Percentiles rank a stretch among this genome's conserved stretches.
These are phyloP conservation scores for Apomyelois bistriatella DNA, from an alignment of 2,888 invertebrate genomes.

Conservation along the genomic window DNA sequence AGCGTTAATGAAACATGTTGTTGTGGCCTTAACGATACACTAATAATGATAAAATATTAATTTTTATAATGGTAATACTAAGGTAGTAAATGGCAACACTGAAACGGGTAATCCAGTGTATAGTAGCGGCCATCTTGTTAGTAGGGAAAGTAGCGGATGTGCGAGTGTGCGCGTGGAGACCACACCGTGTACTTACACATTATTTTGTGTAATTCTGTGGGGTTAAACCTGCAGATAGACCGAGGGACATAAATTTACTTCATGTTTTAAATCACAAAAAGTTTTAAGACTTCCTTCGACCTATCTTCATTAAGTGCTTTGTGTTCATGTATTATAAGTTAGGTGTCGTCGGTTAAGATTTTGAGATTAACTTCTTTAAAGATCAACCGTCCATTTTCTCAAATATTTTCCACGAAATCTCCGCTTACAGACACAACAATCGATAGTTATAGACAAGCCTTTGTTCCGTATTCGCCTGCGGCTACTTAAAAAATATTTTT, in stretches of 20 bases:
- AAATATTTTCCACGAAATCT: too few species aligned
- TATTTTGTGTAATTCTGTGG: slow-evolving; percentile 22
- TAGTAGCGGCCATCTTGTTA: slow-evolving; percentile 64
- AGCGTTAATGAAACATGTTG: slow-evolving; percentile 70
- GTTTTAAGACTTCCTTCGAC: slow-evolving; percentile 10
- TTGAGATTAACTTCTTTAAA: neutral
- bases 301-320: slow-evolving; percentile 15
- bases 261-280: too few species aligned
- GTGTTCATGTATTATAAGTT: slow-evolving; percentile 9
- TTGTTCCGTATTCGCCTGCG: too few species aligned
- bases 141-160: slow-evolving; percentile 71
- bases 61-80: slow-evolving; percentile 23
- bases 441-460: too few species aligned
- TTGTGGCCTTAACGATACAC: slow-evolving; percentile 58
- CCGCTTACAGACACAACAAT: too few species aligned
- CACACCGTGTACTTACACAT: slow-evolving; percentile 70
- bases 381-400: neutral
- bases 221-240: slow-evolving; percentile 16
- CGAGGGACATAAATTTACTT: slow-evolving; percentile 6
- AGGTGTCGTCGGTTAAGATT: neutral
- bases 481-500: neutral
- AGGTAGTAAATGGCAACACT: slow-evolving; percentile 25
- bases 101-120: slow-evolving; percentile 38
- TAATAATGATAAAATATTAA: slow-evolving; percentile 16
- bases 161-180: slow-evolving; percentile 75